These are phyloP conservation scores for Colistium nudipinnis DNA, from an alignment of 2,113 vertebrate genomes.

Conservation along the genomic window DNA sequence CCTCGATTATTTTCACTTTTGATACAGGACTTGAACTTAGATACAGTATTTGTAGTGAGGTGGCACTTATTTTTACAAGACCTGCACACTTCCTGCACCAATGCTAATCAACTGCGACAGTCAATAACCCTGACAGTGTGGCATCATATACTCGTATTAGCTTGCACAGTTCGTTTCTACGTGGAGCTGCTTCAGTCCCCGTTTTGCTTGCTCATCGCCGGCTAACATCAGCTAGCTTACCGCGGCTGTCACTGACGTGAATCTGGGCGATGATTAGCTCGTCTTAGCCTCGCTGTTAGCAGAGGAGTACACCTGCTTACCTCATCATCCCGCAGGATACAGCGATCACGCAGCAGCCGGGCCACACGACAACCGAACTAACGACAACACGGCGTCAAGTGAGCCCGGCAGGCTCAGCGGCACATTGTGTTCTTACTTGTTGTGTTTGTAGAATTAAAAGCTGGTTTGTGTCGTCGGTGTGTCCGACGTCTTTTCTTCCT, in stretches of 20 bases:
- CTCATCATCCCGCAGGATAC: conserved; percentile 73
- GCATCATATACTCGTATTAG: neutral
- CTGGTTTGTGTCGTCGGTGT: conserved; percentile 15
- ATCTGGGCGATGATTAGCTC: conserved; percentile 33
- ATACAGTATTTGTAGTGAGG: neutral
- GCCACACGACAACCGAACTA: conserved; percentile 45
- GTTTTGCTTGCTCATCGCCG: conserved; percentile 32
- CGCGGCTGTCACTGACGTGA: conserved; percentile 6
- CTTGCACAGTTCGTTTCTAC: conserved; percentile 3
- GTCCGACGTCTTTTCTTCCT: conserved; percentile 34
- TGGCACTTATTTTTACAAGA: neutral
- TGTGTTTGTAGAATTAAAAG: neutral
- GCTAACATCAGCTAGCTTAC: neutral
- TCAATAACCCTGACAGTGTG: neutral
- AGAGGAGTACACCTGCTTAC: conserved; percentile 73
- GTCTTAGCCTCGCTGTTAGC: conserved; percentile 52
- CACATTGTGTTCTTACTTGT: neutral
- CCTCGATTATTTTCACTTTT: neutral
- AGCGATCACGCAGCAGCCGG: conserved; percentile 62
- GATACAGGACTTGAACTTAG: neutral
- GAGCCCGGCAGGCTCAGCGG: conserved; percentile 8
- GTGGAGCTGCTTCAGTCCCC: neutral
- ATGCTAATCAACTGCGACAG: neutral
- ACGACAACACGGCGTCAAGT: conserved; percentile 64
- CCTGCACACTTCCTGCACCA: neutral